These are phyloP conservation scores for Rhagonycha fulva DNA, from an alignment of 2,888 invertebrate species.

Conservation along the genomic window DNA sequence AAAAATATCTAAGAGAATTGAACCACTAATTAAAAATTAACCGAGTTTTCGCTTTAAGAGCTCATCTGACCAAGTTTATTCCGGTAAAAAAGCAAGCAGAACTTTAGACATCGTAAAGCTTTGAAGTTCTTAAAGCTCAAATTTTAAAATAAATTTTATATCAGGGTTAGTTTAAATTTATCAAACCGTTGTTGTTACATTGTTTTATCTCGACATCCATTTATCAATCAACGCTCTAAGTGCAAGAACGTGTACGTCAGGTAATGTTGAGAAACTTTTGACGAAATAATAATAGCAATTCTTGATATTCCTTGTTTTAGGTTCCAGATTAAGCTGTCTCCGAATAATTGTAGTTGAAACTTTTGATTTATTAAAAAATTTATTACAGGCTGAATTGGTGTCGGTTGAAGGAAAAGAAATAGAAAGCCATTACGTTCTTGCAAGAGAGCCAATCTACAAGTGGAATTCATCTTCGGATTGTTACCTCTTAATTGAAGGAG, in stretches of 20 bases:
- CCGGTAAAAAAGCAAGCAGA: neutral
- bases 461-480: conserved; percentile 73
- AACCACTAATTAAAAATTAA: neutral
- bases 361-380: conserved; percentile 18
- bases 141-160: neutral
- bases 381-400: conserved; percentile 66
- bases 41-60: neutral
- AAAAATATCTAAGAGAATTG: neutral
- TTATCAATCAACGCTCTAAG: conserved; percentile 21
- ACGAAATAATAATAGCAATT: conserved; percentile 2
- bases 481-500: conserved; percentile 67
- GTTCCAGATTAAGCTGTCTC: neutral
- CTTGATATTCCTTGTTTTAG: neutral
- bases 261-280: conserved; percentile 17
- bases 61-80: neutral
- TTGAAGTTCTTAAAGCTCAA: neutral
- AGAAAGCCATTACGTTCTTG: conserved; percentile 70
- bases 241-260: conserved; percentile 29
- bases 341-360: neutral
- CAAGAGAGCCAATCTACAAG: conserved; percentile 65
- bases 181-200: conserved; percentile 6
- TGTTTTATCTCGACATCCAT: conserved; percentile 14
- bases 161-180: neutral
- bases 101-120: neutral
- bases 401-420: conserved; percentile 73